phyloP scores from a whole-genome alignment of 2,888 invertebrate genomes.

The Didymodactylos carnosus region DNA sequence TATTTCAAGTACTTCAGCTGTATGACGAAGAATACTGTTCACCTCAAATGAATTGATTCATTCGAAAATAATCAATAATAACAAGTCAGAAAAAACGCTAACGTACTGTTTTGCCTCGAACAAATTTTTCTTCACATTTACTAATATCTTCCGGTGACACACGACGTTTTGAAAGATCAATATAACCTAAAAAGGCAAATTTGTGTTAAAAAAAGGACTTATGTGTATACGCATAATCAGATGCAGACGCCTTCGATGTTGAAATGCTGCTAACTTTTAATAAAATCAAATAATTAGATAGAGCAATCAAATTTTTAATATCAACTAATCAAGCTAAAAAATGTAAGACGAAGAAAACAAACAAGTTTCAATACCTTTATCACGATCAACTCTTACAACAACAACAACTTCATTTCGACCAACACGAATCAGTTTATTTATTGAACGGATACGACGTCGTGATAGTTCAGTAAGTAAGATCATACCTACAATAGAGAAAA shows the following conservation, averaged over 20 bases:
- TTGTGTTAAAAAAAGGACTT: background rate
- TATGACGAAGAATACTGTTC: constrained; percentile 87
- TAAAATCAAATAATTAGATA: too few species aligned
- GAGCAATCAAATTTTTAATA: too few species aligned
- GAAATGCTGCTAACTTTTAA: too few species aligned
- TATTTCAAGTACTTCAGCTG: constrained; percentile 77
- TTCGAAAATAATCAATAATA: background rate
- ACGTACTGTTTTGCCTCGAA: constrained; percentile 72
- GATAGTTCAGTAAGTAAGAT: constrained; percentile 91
- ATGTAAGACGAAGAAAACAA: background rate
- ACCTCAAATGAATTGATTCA: constrained; percentile 18
- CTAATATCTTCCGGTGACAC: constrained; percentile 93
- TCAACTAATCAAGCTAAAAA: too few species aligned
- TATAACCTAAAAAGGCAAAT: constrained; percentile 47
- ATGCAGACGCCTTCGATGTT: too few species aligned
- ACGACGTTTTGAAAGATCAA: constrained; percentile 93
- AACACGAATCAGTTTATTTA: constrained; percentile 93
- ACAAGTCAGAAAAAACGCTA: background rate
- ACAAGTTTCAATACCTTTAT: constrained; percentile 49
- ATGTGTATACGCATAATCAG: too few species aligned
- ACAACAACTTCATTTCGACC: constrained; percentile 97
- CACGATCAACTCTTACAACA: constrained; percentile 93
- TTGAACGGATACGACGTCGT: constrained; percentile 88
- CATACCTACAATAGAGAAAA: constrained; percentile 46
- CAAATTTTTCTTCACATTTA: constrained; percentile 91